Conservation (phyloP, 2,888 invertebrate species). For the Cosmia trapezina region DNA sequence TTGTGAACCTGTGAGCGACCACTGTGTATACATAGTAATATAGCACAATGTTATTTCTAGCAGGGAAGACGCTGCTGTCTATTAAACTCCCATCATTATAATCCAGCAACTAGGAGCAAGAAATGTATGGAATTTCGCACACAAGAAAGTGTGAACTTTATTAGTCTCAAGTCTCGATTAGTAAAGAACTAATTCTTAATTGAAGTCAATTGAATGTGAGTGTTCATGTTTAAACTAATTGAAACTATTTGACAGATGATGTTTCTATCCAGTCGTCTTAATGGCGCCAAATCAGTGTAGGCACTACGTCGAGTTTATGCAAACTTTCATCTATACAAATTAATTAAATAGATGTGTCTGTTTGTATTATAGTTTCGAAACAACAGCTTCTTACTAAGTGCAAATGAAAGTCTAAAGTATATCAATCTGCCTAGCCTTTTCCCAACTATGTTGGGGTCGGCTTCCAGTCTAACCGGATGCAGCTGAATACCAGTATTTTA, state of each 20-base stretch:
- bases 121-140: neutral
- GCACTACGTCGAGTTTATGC: no score
- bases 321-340: no score
- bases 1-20: no score
- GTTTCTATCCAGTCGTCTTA: constrained; percentile 14
- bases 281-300: neutral
- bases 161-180: constrained; percentile 4
- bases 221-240: constrained; percentile 14
- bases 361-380: no score
- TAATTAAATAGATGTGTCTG: no score
- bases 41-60: no score
- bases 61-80: neutral
- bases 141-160: constrained; percentile 8
- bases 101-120: neutral
- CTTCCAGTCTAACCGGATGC: no score
- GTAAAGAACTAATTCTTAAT: constrained; percentile 9
- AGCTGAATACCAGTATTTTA: no score
- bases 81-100: neutral
- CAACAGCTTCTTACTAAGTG: no score
- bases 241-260: constrained; percentile 29
- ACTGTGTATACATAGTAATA: neutral
- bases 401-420: no score
- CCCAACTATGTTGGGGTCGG: no score
- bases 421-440: no score
- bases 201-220: constrained; percentile 30